Conservation (phyloP, 2,113 vertebrate species). For the Typhlomys cinereus region DNA sequence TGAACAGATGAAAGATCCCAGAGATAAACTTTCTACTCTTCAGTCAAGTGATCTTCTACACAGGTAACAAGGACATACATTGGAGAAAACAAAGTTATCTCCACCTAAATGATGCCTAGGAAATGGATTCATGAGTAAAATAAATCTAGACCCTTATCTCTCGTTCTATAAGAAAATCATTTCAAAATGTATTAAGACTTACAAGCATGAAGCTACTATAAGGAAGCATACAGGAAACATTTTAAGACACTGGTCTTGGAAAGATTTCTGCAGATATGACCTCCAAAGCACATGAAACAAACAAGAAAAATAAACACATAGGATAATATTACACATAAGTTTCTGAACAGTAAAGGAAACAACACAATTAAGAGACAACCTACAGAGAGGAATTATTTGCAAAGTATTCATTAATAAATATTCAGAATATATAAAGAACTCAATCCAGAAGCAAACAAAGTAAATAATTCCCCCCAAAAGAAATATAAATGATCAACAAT, state of each 20-base stretch:
- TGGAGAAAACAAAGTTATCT: background rate
- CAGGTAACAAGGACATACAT: background rate
- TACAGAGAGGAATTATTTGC: background rate
- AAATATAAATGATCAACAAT: background rate
- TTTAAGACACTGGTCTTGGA: background rate
- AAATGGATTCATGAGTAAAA: background rate
- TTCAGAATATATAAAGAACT: background rate
- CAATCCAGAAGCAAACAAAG: background rate
- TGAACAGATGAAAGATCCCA: background rate
- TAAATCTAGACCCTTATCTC: background rate
- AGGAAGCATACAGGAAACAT: background rate
- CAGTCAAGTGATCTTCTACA: background rate
- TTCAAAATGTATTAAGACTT: background rate
- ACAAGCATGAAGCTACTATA: background rate
- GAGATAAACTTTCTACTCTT: background rate
- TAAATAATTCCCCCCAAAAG: background rate
- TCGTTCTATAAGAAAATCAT: background rate
- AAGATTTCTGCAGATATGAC: background rate
- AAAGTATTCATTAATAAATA: background rate
- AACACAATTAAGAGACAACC: background rate
- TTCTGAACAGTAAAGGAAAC: background rate
- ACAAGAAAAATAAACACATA: background rate
- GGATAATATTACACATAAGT: background rate
- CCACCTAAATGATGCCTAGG: background rate
- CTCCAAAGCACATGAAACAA: background rate